phyloP scores from a whole-genome alignment of 2,797 vertebrate genomes.

The Ispidina picta region DNA sequence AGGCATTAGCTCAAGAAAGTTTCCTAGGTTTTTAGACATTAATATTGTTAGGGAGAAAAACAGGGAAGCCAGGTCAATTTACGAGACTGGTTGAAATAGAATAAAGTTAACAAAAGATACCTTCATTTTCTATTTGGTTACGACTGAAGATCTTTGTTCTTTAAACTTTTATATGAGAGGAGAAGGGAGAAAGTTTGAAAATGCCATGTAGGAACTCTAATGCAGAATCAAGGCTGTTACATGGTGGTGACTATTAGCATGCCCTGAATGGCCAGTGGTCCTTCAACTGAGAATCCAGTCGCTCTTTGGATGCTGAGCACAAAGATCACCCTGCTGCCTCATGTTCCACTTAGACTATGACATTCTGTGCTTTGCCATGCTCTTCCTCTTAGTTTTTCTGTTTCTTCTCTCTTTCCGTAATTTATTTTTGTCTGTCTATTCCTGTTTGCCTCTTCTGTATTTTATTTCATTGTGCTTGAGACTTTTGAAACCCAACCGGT shows the following conservation, averaged over 20 bases:
- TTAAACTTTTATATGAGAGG: background rate
- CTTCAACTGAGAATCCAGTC: background rate
- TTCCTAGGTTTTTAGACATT: background rate
- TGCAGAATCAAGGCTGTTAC: rapidly evolving
- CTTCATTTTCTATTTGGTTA: background rate
- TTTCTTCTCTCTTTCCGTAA: background rate
- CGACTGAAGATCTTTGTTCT: background rate
- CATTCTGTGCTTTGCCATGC: background rate
- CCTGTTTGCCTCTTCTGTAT: background rate
- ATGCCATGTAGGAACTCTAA: rapidly evolving
- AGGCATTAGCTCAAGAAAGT: background rate
- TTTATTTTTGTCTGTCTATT: background rate
- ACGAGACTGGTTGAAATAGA: background rate
- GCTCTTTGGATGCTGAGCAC: background rate
- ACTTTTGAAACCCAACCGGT: background rate
- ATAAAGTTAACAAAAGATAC: background rate
- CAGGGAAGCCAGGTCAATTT: background rate
- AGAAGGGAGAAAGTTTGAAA: background rate
- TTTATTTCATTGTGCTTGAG: background rate
- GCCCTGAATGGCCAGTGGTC: rapidly evolving
- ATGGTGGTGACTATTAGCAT: rapidly evolving
- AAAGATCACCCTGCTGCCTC: background rate
- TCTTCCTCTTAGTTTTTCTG: background rate
- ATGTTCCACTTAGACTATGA: background rate
- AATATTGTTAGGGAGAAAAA: background rate